Evolutionary conservation across 2,113 vertebrate species (phyloP).

Genomic region (Grammomys dolichurus): DNA sequence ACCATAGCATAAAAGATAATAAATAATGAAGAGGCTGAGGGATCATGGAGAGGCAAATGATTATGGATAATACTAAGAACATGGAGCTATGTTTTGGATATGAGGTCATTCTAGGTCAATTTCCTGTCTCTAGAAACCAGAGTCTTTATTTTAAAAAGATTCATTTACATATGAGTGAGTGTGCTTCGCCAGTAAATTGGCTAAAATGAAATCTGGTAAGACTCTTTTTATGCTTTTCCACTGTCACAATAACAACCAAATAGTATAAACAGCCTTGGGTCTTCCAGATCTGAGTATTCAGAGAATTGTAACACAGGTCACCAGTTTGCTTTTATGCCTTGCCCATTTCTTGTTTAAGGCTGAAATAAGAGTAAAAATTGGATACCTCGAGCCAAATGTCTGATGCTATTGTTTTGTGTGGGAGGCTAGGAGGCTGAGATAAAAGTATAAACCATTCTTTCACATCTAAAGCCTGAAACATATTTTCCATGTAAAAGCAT

Average conservation of each 20-base stretch:
- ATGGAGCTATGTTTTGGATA: background rate
- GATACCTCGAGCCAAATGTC: background rate
- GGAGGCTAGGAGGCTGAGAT: constrained; percentile 27
- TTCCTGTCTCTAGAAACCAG: background rate
- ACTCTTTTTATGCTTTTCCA: background rate
- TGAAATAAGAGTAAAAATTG: constrained; percentile 43
- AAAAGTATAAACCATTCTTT: constrained; percentile 55
- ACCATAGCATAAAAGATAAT: background rate
- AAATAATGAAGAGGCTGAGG: background rate
- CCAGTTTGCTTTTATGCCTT: constrained; percentile 1
- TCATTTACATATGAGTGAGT: background rate
- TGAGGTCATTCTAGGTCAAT: background rate
- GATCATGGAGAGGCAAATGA: background rate
- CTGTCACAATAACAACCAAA: constrained; percentile 6
- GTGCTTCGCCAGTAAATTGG: background rate
- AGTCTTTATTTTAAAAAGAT: background rate
- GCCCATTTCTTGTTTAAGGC: background rate
- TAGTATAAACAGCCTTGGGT: background rate
- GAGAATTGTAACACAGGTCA: background rate
- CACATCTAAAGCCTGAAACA: constrained; percentile 17
- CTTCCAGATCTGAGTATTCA: background rate
- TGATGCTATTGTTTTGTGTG: constrained; percentile 10
- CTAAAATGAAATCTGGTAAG: background rate
- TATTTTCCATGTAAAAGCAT: constrained; percentile 4
- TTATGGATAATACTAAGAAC: background rate